phyloP scores from a whole-genome alignment of 1,140 invertebrate genomes.

The Archivesica marissinica region DNA sequence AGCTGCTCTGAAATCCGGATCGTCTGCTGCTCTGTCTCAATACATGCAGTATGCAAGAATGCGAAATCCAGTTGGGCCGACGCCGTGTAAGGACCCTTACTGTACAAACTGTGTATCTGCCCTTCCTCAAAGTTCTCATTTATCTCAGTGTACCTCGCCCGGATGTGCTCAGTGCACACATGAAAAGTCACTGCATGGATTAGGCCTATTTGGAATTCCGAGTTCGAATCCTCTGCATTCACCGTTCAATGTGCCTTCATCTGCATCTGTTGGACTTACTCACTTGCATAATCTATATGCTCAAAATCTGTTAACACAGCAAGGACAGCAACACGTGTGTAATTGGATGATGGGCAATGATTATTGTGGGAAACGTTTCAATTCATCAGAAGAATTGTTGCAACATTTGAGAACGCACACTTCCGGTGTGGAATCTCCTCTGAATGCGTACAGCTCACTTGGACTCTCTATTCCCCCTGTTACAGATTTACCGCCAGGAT shows the following conservation, averaged over 20 bases:
- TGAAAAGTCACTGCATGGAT: constrained; percentile 90
- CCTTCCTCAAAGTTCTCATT: constrained; percentile 89
- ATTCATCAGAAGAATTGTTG: constrained; percentile 96
- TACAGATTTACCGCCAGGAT: constrained; percentile 68
- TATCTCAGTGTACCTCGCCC: constrained; percentile 92
- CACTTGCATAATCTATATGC: constrained; percentile 59
- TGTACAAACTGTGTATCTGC: constrained; percentile 97
- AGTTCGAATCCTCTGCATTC: constrained; percentile 59
- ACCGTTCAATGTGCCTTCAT: constrained; percentile 14
- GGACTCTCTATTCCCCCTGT: constrained; percentile 66
- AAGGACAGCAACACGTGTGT: constrained; percentile 87
- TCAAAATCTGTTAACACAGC: constrained; percentile 58
- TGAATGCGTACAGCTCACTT: constrained; percentile 72
- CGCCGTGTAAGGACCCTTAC: constrained; percentile 97
- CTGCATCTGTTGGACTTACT: constrained; percentile 59
- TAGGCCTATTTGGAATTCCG: constrained; percentile 68
- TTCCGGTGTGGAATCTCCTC: constrained; percentile 85
- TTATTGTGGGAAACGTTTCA: constrained; percentile 97
- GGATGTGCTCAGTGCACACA: constrained; percentile 98
- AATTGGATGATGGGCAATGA: constrained; percentile 95
- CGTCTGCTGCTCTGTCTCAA: constrained; percentile 76
- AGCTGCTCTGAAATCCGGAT: constrained; percentile 68
- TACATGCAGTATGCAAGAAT: constrained; percentile 93
- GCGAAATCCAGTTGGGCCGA: constrained; percentile 94
- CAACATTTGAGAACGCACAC: constrained; percentile 98